These are phyloP conservation scores for Cochlearius cochlearius DNA, from an alignment of 2,113 vertebrate species.

Conservation along the genomic window DNA sequence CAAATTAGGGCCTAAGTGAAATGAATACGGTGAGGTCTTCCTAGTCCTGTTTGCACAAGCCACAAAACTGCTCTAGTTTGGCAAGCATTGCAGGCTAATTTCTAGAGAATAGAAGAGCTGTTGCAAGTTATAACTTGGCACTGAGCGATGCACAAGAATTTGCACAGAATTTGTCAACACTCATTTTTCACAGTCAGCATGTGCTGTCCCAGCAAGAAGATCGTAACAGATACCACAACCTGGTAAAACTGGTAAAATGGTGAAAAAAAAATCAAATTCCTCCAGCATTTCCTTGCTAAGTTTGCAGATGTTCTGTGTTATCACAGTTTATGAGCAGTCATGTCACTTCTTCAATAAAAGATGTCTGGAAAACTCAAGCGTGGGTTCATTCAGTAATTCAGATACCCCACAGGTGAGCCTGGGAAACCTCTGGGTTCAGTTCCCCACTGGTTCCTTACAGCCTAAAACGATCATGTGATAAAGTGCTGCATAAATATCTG, in stretches of 20 bases:
- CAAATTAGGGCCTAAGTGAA: not conserved
- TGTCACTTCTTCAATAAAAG: conserved; percentile 13
- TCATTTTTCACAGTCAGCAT: conserved; percentile 12
- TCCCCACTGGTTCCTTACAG: not conserved
- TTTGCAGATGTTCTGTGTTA: not conserved
- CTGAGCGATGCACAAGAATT: not conserved
- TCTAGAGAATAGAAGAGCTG: conserved; percentile 7
- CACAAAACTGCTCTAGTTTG: not conserved
- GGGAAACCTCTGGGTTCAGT: not conserved
- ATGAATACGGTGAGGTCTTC: not conserved
- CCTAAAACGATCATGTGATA: not conserved
- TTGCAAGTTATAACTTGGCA: conserved; percentile 20
- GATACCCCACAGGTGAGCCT: not conserved
- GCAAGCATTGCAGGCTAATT: conserved; percentile 17
- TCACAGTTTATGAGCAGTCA: not conserved
- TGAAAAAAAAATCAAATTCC: not conserved
- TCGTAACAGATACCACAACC: not conserved
- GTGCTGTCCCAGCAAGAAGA: conserved; percentile 3
- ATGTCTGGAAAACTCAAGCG: not conserved
- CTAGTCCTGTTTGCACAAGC: not conserved
- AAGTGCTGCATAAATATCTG: not conserved
- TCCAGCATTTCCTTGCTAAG: not conserved
- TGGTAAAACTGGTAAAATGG: not conserved
- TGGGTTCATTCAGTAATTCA: not conserved
- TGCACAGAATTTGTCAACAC: conserved; percentile 39